phyloP scores from a whole-genome alignment of 2,797 vertebrate species.

The Chaetophractus vellerosus region DNA sequence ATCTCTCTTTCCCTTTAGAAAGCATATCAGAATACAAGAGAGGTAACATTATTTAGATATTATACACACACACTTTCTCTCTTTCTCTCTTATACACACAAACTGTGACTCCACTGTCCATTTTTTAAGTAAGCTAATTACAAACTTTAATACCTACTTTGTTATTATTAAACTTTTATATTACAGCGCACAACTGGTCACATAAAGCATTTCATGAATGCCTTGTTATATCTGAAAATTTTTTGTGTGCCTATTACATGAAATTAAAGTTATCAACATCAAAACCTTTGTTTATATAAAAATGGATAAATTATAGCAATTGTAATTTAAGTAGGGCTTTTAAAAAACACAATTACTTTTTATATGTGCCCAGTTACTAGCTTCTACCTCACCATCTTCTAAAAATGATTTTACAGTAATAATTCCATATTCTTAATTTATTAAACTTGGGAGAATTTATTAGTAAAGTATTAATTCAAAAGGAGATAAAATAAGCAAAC shows the following conservation, averaged over 20 bases:
- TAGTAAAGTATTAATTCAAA: neutral
- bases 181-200: constrained; percentile 14
- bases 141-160: too few relatives aligned
- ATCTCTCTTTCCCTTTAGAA: too few relatives aligned
- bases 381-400: constrained; percentile 4
- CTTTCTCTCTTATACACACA: too few relatives aligned
- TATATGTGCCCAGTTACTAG: neutral
- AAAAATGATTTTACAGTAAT: neutral
- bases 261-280: neutral
- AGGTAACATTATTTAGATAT: too few relatives aligned
- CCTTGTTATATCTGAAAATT: neutral
- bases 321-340: neutral
- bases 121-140: too few relatives aligned
- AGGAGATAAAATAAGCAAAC: too few relatives aligned
- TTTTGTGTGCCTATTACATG: neutral
- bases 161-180: neutral
- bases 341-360: neutral
- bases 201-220: neutral
- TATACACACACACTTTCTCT: too few relatives aligned
- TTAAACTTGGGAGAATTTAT: neutral
- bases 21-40: too few relatives aligned
- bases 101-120: too few relatives aligned
- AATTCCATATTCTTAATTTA: neutral
- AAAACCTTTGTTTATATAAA: neutral
- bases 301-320: neutral